Percentiles rank a stretch among this genome's conserved stretches.
phyloP scores from a whole-genome alignment of 2,797 vertebrate genomes.

The Acrocephalus scirpaceus region DNA sequence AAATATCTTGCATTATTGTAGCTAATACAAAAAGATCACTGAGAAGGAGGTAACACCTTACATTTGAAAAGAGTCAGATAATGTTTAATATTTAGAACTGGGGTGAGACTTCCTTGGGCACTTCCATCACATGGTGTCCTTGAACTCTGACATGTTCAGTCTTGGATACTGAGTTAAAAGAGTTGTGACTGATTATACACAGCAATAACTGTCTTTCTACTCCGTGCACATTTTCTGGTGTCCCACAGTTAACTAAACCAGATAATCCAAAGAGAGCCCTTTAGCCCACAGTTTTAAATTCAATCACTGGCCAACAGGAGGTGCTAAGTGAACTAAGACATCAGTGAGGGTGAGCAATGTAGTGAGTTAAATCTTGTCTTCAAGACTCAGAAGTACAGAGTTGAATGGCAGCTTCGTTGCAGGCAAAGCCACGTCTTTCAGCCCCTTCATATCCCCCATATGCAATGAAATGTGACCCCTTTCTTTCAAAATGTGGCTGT shows the following conservation, averaged over 20 bases:
- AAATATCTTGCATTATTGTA: slow-evolving; percentile 1
- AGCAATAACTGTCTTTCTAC: not conserved
- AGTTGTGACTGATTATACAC: not conserved
- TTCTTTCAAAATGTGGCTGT: not conserved
- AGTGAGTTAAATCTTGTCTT: not conserved
- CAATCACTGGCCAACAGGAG: not conserved
- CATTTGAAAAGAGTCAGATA: slow-evolving; percentile 2
- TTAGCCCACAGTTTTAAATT: not conserved
- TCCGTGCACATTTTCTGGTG: not conserved
- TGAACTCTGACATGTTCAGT: not conserved
- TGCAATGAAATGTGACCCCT: not conserved
- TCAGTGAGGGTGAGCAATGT: not conserved
- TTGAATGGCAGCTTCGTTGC: not conserved
- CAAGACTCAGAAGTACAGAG: not conserved
- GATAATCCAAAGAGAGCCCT: not conserved
- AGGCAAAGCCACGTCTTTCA: not conserved
- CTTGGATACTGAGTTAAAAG: not conserved
- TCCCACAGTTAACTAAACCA: not conserved
- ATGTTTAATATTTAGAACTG: not conserved
- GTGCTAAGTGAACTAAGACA: not conserved
- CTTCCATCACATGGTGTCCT: not conserved
- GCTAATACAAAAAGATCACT: not conserved
- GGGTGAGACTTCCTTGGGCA: not conserved
- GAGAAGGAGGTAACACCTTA: not conserved
- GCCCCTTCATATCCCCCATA: not conserved